Evolutionary conservation across 2,113 vertebrate genomes (phyloP).

Genomic region (Bolborhynchus lineola): DNA sequence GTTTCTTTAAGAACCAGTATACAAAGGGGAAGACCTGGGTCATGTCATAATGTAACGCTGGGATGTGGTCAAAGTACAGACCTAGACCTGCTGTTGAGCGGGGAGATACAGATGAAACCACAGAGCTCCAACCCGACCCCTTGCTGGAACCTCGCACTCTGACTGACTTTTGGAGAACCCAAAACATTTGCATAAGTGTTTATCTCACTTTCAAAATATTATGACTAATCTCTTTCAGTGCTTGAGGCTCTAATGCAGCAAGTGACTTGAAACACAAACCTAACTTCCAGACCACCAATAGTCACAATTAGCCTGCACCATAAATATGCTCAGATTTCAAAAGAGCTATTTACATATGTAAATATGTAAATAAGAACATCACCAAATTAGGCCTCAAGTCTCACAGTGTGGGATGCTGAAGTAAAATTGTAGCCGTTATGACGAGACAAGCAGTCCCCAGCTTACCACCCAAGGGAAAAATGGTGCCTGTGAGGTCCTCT

Average conservation of each 20-base stretch:
- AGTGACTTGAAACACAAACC: not conserved
- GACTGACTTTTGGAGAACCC: not conserved
- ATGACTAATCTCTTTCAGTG: conserved; percentile 31
- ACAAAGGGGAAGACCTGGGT: not conserved
- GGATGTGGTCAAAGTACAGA: not conserved
- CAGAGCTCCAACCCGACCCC: not conserved
- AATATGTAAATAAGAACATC: conserved; percentile 6
- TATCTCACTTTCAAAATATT: conserved; percentile 56
- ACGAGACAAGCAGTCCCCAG: not conserved
- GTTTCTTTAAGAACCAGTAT: not conserved
- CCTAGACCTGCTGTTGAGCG: not conserved
- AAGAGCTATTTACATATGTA: not conserved
- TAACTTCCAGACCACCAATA: conserved; percentile 26
- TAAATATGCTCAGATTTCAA: conserved; percentile 28
- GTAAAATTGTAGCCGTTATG: not conserved
- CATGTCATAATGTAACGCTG: rapidly evolving
- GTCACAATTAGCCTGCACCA: not conserved
- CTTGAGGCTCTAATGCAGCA: not conserved
- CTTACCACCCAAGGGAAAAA: not conserved
- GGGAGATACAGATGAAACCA: not conserved
- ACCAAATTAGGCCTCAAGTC: not conserved
- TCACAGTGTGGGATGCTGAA: not conserved
- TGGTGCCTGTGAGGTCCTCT: conserved; percentile 8
- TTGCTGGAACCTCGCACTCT: not conserved
- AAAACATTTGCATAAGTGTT: conserved; percentile 28